Base-by-base conservation (phyloP, 2,888 invertebrate species). In the Adelognathus sp. region DNA sequence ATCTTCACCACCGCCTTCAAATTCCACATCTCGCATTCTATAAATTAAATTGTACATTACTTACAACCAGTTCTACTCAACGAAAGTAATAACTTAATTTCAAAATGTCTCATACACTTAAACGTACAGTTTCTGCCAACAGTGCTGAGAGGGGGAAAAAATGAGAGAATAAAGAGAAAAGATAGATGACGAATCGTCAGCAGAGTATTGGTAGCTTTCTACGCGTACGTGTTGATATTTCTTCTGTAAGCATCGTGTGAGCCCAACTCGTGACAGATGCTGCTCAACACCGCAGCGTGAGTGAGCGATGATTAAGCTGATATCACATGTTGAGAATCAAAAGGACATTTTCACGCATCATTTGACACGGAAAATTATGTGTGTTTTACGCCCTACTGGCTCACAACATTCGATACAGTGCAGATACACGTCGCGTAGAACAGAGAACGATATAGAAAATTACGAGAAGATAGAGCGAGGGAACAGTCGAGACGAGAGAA, bases 261-360 rank as follows among this genome's bases (percentile, higher is more conserved):
- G 27, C n/a, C 36, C 31, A 39, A 24, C 61, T 29, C 61, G 61
- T 27, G 44, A 41, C 27, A 18, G 61, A 27, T 44, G 41, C 61
- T 44, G 29, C n/a, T 44, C 16, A 44, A 61, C 60, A 27, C 2
- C 46, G n/a, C 24, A 39, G 58, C 31, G 27, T 46, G 66, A 14
- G 36, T 24, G 44, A 61, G 61, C 41, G 74, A 66, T 66, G 61
- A 69, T 58, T 64, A 54, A 77, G 60, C 36, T 14, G 72, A 41
- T 24, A 31, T 27, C 39, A 50, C 31, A 24, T 29, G 70, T 36
- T 39, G 41, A 73, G 44, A 33, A 64, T 41, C 29, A 52, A 58
- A 69, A 14, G 29, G 29, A 6, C 44, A 0, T 7, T 7, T 3
- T n/a, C n/a, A 0, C 11, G n/a, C 46, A 5, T 50, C 11, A 21